Evolutionary conservation across 2,113 vertebrate species (phyloP), one percentile per base, ranked within the genome.

Genomic region (Sebastes schlegelii): DNA sequence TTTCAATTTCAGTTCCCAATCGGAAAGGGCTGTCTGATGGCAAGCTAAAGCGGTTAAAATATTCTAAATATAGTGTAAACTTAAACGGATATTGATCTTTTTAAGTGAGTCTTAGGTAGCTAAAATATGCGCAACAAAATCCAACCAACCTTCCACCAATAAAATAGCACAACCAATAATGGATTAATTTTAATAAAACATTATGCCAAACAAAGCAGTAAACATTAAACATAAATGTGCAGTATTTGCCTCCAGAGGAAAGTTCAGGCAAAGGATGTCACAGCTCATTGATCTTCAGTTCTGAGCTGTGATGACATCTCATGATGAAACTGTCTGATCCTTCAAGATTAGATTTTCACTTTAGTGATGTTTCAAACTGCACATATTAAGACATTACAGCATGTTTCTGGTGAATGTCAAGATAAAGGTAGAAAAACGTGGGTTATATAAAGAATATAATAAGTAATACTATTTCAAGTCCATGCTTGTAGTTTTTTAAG

Each of bases 311-410:
- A 40, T 64, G 79, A 77, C 71, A 76, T 75, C 23, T 34, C 73
- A 23, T 52, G 73, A 74, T 51, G 19, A 80, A 77, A 65, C 72
- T 69, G 73, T 77, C 78, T 60, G 69, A 78, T 77, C 23, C 74
- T 74, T 19, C 34, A 6, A 84, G 62, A 67, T 77, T 48, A 67
- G 0, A 62, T 79, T 69, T 78, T 68, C 49, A 52, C 54, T 68
- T 62, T n/a, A 26, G 43, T 65, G 51, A 34, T 16, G 19, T 16
- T 51, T 72, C 16, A 49, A 19, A 34, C 19, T 17, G 54, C 23
- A 17, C 49, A 49, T 4, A 43, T 49, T 57, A 19, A 70, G 13
- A 49, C 5, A 4, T 51, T 17, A 34, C 34, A 11, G 62, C n/a
- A 21, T 9, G 13, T 66, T 34, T 66, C 40, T 3, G 14, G 1